Evolutionary conservation across 2,888 invertebrate genomes (phyloP).

Genomic region (Chydorus sphaericus): DNA sequence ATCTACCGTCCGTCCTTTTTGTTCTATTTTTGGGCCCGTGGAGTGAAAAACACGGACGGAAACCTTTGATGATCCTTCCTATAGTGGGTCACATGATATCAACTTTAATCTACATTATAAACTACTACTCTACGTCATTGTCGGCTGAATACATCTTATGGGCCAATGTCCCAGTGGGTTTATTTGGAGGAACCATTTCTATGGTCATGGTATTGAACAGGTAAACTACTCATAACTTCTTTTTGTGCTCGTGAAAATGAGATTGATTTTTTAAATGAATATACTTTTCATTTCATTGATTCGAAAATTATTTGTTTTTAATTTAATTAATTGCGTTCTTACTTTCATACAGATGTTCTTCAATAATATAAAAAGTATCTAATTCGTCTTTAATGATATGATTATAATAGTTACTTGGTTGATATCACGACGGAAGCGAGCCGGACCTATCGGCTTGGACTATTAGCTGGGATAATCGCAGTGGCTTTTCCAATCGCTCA

Average conservation of each 20-base stretch:
- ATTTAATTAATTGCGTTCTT: no score
- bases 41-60: slow-evolving; percentile 12
- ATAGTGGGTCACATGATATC: slow-evolving; percentile 8
- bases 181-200: slow-evolving; percentile 4
- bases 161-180: slow-evolving; percentile 4
- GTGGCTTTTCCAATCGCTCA: neutral
- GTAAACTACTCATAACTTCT: no score
- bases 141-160: slow-evolving; percentile 9
- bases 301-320: neutral
- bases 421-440: neutral
- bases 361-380: neutral
- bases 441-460: neutral
- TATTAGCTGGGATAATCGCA: neutral
- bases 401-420: neutral
- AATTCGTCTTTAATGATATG: no score
- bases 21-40: slow-evolving; percentile 11
- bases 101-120: neutral
- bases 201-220: slow-evolving; percentile 9
- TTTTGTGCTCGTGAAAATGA: no score
- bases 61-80: slow-evolving; percentile 9
- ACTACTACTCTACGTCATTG: neutral
- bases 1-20: slow-evolving; percentile 11
- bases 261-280: no score
- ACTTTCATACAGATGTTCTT: no score
- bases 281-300: no score